Evolutionary conservation across 2,888 invertebrate genomes (phyloP).

Genomic region (Orchestes rusci): DNA sequence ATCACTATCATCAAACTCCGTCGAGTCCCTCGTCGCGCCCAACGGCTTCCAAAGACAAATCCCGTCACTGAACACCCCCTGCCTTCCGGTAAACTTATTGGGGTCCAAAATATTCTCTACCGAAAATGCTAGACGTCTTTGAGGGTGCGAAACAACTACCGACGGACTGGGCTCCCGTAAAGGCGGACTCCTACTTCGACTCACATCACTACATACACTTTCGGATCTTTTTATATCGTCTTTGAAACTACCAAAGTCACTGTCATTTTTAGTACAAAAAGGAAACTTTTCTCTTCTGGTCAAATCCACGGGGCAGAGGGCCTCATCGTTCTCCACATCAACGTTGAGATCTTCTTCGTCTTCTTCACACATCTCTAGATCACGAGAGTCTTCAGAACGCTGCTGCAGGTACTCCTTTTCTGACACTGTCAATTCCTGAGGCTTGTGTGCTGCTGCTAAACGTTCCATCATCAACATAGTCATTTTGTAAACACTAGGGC

Average conservation of each 20-base stretch:
- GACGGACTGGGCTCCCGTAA: slow-evolving; percentile 38
- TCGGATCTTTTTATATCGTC: slow-evolving; percentile 39
- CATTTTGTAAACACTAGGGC: slow-evolving; percentile 34
- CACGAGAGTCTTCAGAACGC: slow-evolving; percentile 40
- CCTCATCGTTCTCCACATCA: slow-evolving; percentile 43
- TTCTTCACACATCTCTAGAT: slow-evolving; percentile 37
- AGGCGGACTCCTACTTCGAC: slow-evolving; percentile 41
- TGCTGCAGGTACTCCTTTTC: slow-evolving; percentile 38
- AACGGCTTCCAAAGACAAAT: slow-evolving; percentile 48
- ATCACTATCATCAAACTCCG: slow-evolving; percentile 51
- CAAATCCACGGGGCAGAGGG: slow-evolving; percentile 44
- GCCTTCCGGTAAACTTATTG: slow-evolving; percentile 77
- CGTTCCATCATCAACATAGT: slow-evolving; percentile 49
- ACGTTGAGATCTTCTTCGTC: slow-evolving; percentile 42
- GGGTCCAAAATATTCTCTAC: slow-evolving; percentile 89
- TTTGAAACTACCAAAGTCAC: slow-evolving; percentile 33
- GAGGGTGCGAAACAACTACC: slow-evolving; percentile 49
- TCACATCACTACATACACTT: slow-evolving; percentile 45
- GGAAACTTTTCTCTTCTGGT: slow-evolving; percentile 41
- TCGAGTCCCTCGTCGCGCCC: slow-evolving; percentile 46
- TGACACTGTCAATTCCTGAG: slow-evolving; percentile 28
- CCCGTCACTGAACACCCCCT: slow-evolving; percentile 42
- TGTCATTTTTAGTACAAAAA: slow-evolving; percentile 33
- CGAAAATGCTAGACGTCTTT: slow-evolving; percentile 72
- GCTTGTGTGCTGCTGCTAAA: slow-evolving; percentile 27